Evolutionary conservation across 2,797 vertebrate genomes (phyloP).

Genomic region (Silurus lanzhouensis): DNA sequence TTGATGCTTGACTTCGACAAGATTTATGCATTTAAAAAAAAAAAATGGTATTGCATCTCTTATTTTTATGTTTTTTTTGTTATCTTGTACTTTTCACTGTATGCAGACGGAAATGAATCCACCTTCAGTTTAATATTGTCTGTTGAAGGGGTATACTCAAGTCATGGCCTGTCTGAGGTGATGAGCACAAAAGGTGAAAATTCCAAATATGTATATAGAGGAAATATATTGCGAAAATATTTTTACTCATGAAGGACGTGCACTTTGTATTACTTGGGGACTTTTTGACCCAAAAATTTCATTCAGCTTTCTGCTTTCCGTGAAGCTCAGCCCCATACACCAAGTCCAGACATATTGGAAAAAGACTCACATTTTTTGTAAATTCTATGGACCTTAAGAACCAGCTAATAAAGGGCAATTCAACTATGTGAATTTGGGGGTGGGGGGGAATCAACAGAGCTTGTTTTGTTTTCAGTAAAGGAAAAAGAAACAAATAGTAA

Average conservation of each 20-base stretch:
- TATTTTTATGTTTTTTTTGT: background rate
- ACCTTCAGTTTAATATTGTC: background rate
- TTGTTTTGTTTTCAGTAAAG: background rate
- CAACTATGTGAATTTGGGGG: background rate
- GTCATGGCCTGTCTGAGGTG: slow-evolving; percentile 3
- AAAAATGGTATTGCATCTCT: background rate
- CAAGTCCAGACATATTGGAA: background rate
- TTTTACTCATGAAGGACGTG: background rate
- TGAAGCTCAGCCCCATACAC: background rate
- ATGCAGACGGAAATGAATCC: background rate
- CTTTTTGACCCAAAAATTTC: background rate
- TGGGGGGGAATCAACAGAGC: background rate
- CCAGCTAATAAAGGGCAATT: background rate
- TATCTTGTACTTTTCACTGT: background rate
- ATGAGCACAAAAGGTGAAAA: slow-evolving; percentile 3
- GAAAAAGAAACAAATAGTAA: background rate
- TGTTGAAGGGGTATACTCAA: background rate
- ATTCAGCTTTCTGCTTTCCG: background rate
- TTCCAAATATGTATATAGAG: background rate
- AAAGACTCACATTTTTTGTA: background rate
- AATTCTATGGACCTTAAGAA: background rate
- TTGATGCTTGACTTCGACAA: background rate
- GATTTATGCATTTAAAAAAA: background rate
- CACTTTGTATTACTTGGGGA: background rate
- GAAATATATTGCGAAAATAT: slow-evolving; percentile 18